phyloP scores from a whole-genome alignment of 2,113 vertebrate genomes.

The Scartelaos histophorus region DNA sequence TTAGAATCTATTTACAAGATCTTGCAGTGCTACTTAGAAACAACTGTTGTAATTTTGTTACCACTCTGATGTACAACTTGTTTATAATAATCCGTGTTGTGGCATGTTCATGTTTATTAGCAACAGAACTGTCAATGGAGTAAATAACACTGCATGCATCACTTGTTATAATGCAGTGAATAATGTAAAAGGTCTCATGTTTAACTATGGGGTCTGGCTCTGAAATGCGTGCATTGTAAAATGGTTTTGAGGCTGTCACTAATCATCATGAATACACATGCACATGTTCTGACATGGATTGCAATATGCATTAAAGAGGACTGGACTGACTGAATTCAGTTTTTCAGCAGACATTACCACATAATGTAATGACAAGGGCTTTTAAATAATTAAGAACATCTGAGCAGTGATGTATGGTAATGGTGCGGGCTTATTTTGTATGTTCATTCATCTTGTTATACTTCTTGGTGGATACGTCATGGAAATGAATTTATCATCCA shows the following conservation, averaged over 20 bases:
- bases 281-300: background rate
- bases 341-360: background rate
- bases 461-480: background rate
- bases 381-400: background rate
- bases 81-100: slow-evolving; percentile 43
- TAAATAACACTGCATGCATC: slow-evolving; percentile 45
- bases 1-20: background rate
- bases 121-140: slow-evolving; percentile 44
- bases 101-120: slow-evolving; percentile 55
- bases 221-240: background rate
- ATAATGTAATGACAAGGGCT: background rate
- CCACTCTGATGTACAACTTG: background rate
- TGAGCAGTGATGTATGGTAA: background rate
- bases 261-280: slow-evolving; percentile 10
- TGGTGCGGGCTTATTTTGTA: background rate
- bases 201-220: slow-evolving; percentile 25
- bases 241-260: slow-evolving; percentile 13
- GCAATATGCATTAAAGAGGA: slow-evolving; percentile 8
- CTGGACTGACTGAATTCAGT: background rate
- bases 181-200: slow-evolving; percentile 42
- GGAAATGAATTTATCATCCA: background rate
- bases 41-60: too few species aligned
- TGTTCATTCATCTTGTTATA: background rate
- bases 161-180: slow-evolving; percentile 49
- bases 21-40: too few species aligned